phyloP scores from a whole-genome alignment of 2,797 vertebrate species.

The Macropus fuliginosus region DNA sequence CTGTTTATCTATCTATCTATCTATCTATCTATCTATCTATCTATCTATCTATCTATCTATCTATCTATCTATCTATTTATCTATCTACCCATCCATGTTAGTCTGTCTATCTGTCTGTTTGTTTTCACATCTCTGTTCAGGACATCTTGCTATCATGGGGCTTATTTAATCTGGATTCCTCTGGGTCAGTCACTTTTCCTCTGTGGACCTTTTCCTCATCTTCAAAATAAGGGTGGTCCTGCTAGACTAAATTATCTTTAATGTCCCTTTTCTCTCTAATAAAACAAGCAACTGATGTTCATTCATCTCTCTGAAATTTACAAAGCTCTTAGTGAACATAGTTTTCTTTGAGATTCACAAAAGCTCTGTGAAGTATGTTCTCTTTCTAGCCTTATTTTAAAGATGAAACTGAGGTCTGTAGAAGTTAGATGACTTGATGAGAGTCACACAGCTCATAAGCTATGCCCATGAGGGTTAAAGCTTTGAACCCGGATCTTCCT shows the following conservation, averaged over 20 bases:
- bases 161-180: background rate
- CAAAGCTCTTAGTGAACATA: too few species aligned
- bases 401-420: background rate
- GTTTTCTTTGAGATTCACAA: too few species aligned
- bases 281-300: background rate
- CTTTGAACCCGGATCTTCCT: background rate
- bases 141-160: background rate
- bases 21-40: too few species aligned
- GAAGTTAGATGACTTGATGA: background rate
- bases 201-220: background rate
- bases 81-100: too few species aligned
- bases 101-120: background rate
- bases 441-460: background rate
- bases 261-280: background rate
- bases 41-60: too few species aligned
- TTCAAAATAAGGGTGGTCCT: background rate
- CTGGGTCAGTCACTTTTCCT: background rate
- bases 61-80: too few species aligned
- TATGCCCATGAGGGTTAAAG: background rate
- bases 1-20: too few species aligned
- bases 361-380: too few species aligned
- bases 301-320: too few species aligned
- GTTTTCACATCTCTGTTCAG: background rate
- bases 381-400: background rate
- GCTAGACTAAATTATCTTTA: background rate